These are phyloP conservation scores for Scolanthus callimorphus DNA, from an alignment of 92 coral and sea anemone species.

Conservation along the genomic window DNA sequence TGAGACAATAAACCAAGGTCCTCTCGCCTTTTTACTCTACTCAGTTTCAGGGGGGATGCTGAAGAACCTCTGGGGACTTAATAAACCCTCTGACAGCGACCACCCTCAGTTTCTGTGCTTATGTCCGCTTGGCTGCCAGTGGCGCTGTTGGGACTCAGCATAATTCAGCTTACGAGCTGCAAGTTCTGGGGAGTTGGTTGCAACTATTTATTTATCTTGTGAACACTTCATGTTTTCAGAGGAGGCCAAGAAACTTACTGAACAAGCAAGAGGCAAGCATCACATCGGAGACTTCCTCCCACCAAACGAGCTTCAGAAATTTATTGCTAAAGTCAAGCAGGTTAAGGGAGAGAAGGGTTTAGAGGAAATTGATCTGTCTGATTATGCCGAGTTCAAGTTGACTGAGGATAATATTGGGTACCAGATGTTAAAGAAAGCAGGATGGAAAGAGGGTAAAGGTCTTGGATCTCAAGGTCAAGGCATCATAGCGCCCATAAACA, in stretches of 20 bases:
- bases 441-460: constrained; percentile 97
- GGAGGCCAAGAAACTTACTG: constrained; percentile 79
- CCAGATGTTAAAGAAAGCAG: constrained; percentile 94
- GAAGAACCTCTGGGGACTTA: too few species aligned
- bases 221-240: constrained; percentile 56
- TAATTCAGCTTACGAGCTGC: too few species aligned
- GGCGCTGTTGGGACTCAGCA: too few species aligned
- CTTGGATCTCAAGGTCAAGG: constrained; percentile 94
- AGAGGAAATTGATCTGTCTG: constrained; percentile 73
- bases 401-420: constrained; percentile 96
- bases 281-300: constrained; percentile 98
- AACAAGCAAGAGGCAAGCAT: constrained; percentile 82
- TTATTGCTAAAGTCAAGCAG: constrained; percentile 83
- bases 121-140: too few species aligned
- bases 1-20: too few species aligned
- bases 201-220: too few species aligned
- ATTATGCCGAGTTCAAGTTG: constrained; percentile 94
- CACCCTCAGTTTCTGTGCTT: too few species aligned
- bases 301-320: constrained; percentile 85
- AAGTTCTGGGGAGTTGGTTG: too few species aligned
- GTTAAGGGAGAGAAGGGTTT: constrained; percentile 81
- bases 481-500: constrained; percentile 89
- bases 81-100: too few species aligned
- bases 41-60: too few species aligned
- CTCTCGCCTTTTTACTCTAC: too few species aligned